Base-by-base conservation (phyloP, 2,797 vertebrate species). In the Mormyrus hasselquistii region DNA sequence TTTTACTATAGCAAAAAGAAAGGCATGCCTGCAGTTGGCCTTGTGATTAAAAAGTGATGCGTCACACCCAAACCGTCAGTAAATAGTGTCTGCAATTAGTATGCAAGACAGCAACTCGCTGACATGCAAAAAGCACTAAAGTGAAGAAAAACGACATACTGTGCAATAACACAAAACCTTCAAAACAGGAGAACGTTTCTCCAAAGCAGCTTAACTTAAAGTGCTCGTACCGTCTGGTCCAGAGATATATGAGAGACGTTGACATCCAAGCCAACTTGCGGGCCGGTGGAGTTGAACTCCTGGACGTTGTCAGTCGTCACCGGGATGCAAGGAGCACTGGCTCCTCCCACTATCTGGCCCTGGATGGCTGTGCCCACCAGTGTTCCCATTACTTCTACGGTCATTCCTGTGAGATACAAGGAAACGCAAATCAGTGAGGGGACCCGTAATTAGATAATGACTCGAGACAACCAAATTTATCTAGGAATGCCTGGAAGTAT, bases 341-440 rank as follows among this genome's bases (percentile, higher is more conserved):
- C 95, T 1, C 96, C 95, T 6, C 98, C 98, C 34, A 99, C 97
- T 0, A 99, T 99, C 94, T 99, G 98, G 10, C 98, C 98, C 92
- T 98, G 98, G 94, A 99, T 97, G 0, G 98, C 98, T 0, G 98
- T 98, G 89, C 98, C 98, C 90, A 99, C 92, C 89, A 99, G 96
- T 0, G 96, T 97, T 14, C 98, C 98, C 90, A 99, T 90, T 73
- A 99, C 97, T 92, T 99, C 98, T 92, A 99, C 96, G 0, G 96
- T 99, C 98, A 99, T 99, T 34, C 98, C 98, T 99, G 93, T 65
- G 65, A 87, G 34, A 89, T 73, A 83, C 90, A 88, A 53, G 91
- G 55, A 44, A 25, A 90, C 16, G 89, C 59, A 52, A 6, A 25
- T 8, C 12, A 38, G 65, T 38, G 29, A 73, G 14, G 0, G 47